Percentiles rank a stretch among this genome's conserved stretches.
Evolutionary conservation across 2,113 vertebrate genomes (phyloP).

Genomic region (Passerina amoena): DNA sequence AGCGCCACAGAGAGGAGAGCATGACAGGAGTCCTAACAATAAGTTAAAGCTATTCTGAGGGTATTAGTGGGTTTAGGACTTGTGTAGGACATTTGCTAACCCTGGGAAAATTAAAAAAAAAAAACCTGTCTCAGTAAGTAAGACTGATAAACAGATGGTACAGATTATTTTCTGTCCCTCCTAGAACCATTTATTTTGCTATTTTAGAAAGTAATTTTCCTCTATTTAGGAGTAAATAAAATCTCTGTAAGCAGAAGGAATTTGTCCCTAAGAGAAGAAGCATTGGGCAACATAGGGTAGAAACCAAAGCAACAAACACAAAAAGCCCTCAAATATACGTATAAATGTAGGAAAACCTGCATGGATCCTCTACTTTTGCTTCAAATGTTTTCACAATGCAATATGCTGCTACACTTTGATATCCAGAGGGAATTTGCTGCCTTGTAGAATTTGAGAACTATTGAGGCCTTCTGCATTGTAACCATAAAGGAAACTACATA

Average conservation of each 20-base stretch:
- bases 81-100: neutral
- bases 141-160: neutral
- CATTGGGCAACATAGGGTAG: neutral
- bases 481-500: neutral
- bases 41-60: neutral
- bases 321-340: neutral
- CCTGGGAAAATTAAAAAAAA: neutral
- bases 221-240: neutral
- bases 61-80: neutral
- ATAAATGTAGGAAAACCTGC: neutral
- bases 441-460: neutral
- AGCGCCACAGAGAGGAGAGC: neutral
- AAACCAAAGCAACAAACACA: neutral
- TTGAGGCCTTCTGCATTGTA: neutral
- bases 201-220: neutral
- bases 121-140: neutral
- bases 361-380: neutral
- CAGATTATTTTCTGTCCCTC: neutral
- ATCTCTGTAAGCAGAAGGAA: neutral
- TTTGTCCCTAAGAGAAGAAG: neutral
- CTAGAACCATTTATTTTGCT: neutral
- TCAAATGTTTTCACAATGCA: neutral
- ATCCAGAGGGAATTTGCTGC: neutral
- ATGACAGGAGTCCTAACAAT: neutral
- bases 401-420: neutral